phyloP scores from a whole-genome alignment of 2,888 invertebrate species.

The Drosophila leonis region DNA sequence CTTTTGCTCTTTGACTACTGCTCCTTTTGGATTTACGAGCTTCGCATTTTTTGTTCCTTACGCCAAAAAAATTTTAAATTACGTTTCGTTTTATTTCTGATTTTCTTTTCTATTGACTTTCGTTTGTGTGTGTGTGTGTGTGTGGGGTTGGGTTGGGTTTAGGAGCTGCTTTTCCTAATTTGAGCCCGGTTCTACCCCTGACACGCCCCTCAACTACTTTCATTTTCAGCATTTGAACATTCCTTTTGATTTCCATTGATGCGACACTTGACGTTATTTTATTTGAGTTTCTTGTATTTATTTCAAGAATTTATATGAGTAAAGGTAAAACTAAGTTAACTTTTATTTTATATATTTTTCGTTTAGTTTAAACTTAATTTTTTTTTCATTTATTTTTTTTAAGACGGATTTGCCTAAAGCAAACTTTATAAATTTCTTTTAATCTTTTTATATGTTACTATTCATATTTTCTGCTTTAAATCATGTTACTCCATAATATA shows the following conservation, averaged over 20 bases:
- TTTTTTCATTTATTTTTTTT: no score
- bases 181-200: slow-evolving; percentile 9
- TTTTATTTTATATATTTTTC: background rate
- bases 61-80: slow-evolving; percentile 74
- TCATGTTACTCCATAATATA: background rate
- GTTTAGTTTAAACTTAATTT: no score
- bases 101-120: slow-evolving; percentile 44
- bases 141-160: background rate
- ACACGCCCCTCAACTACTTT: slow-evolving; percentile 50
- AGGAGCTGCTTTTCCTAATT: slow-evolving; percentile 19
- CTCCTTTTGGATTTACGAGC: slow-evolving; percentile 64
- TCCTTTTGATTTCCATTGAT: slow-evolving; percentile 51
- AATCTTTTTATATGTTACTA: no score
- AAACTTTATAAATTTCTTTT: no score
- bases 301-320: background rate
- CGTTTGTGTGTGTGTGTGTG: background rate
- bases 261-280: slow-evolving; percentile 10
- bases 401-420: no score
- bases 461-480: background rate
- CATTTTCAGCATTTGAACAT: slow-evolving; percentile 52
- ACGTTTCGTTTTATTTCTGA: slow-evolving; percentile 62
- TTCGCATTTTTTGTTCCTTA: slow-evolving; percentile 66
- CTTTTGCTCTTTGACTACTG: slow-evolving; percentile 29
- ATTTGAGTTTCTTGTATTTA: slow-evolving; percentile 1
- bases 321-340: background rate